A percentile compares a stretch with the other conserved stretches of the same genome.
Evolutionary conservation across 37 sponge, comb jelly and placozoan species (phyloP).

Genomic region (Hexactinellida sp.): DNA sequence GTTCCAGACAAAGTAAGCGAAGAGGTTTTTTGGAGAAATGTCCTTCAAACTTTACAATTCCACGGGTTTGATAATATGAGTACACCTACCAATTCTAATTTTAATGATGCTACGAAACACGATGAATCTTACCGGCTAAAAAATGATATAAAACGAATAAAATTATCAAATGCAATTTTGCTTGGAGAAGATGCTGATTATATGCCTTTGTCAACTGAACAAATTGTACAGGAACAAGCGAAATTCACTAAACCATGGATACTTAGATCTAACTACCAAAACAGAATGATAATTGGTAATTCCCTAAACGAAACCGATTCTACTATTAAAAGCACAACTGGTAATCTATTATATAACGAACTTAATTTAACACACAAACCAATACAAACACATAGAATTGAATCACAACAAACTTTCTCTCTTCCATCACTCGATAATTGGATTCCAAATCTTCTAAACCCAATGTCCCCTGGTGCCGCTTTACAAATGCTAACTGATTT

Average conservation of each 20-base stretch:
- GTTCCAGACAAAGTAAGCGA: not conserved
- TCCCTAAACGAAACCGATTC: not conserved
- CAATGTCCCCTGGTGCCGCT: not conserved
- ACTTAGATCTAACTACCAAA: not conserved
- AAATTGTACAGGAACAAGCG: not conserved
- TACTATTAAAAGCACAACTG: not conserved
- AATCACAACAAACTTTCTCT: not conserved
- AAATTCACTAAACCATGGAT: not conserved
- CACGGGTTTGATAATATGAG: not conserved
- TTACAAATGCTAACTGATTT: slow-evolving; percentile 3
- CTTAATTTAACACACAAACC: not conserved
- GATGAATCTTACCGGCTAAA: not conserved
- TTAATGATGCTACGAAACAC: not conserved
- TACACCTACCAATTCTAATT: not conserved
- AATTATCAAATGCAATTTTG: not conserved
- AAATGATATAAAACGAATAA: slow-evolving; percentile 8
- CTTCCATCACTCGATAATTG: not conserved
- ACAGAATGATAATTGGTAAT: slow-evolving; percentile 6
- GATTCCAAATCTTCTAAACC: not conserved
- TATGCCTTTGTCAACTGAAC: not conserved
- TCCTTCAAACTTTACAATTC: slow-evolving; percentile 4
- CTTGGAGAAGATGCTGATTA: not conserved
- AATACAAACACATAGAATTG: not conserved
- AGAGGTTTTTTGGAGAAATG: not conserved
- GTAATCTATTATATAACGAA: not conserved